Evolutionary conservation across 2,797 vertebrate species (phyloP), one percentile per base, ranked within the genome.

Genomic region (Enteromius fasciolatus): DNA sequence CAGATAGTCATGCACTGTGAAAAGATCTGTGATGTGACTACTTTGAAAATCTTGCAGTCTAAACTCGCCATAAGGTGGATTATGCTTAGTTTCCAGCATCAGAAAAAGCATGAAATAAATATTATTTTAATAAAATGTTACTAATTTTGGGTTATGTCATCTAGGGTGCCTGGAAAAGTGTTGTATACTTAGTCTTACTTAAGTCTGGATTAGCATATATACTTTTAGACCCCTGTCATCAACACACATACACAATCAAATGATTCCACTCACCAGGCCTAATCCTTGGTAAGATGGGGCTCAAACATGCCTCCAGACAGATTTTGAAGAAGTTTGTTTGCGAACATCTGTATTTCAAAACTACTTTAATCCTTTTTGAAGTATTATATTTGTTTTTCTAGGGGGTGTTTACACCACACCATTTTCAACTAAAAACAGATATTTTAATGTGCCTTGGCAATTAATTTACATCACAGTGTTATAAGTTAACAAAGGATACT

Each of bases 251-350:
- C 25, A 61, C 59, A 31, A 63, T 17, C 59, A 63, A 63, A 63
- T 31, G 25, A 28, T 63, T 63, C 25, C 14, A 31, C 59, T 31
- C 28, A 64, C 33, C 64, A 69, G 52, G 44, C 52, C 28, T 70
- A 83, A 83, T 74, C 74, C 46, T 79, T 36, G 33, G 28, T 74
- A n/a, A 52, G 2, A 70, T 73, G n/a, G 76, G 76, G 28, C n/a
- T 79, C 44, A 74, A 79, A 78, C 23, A 74, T 20, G 18, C 8
- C 28, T 64, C 2, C 5, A 31, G 14, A 59, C 44, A 3, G n/a
- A 44, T 25, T 68, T 79, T 36, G 1, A 33, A 59, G 63, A 68
- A 54, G 54, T 59, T 59, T 59, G 36, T 68, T 23, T 68, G 20
- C 57, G 77, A 33, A 8, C 7, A 36, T 52, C 10, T 68, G 48